These are phyloP conservation scores for Drosophila leontia DNA, from an alignment of 1,140 invertebrate genomes.

Conservation along the genomic window DNA sequence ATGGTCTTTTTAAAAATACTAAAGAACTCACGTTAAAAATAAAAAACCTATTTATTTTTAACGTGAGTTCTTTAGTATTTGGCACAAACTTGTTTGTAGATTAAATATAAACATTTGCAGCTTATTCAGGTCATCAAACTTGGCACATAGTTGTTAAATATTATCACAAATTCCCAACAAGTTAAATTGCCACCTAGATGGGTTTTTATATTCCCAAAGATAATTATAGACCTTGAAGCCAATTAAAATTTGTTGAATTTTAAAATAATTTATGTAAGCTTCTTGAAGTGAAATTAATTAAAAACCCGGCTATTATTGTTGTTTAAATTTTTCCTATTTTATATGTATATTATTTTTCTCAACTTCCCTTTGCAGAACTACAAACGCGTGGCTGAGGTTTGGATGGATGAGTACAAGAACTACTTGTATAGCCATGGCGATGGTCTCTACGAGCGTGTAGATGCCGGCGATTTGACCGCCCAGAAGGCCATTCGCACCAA, in stretches of 20 bases:
- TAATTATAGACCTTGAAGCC: background rate
- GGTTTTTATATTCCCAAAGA: background rate
- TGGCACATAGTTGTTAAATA: background rate
- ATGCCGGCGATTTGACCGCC: conserved; percentile 92
- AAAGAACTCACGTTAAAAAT: background rate
- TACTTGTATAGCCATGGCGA: conserved; percentile 93
- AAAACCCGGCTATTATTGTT: no score
- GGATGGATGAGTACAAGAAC: conserved; percentile 99
- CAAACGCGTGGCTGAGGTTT: conserved; percentile 96
- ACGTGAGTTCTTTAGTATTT: no score
- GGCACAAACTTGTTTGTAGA: background rate
- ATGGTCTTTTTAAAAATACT: background rate
- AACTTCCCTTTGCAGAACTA: conserved; percentile 89
- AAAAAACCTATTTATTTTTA: no score
- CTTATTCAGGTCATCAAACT: conserved; percentile 3
- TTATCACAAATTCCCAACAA: background rate
- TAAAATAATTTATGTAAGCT: no score
- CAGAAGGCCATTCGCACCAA: conserved; percentile 91
- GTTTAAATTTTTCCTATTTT: no score
- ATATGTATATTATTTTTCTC: no score
- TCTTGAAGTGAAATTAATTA: no score
- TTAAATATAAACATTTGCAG: background rate
- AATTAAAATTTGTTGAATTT: background rate
- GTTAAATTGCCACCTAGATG: background rate
- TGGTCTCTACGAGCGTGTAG: conserved; percentile 89